Base-by-base conservation (phyloP, 30 jellyfish, hydroid and myxozoan genomes). In the Catostylus mosaicus region DNA sequence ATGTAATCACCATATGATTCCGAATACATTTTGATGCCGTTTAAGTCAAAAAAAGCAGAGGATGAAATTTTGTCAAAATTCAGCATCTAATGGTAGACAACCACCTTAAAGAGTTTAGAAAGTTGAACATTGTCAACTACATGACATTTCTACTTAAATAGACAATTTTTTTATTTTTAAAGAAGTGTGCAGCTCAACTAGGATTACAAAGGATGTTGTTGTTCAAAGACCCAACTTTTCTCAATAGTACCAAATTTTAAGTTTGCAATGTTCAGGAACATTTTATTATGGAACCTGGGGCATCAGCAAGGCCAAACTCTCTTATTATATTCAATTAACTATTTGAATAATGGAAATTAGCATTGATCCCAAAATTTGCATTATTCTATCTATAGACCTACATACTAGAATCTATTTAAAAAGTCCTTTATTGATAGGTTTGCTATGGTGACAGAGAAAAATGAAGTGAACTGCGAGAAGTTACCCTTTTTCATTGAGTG, bases 271-370 rank as follows among this genome's bases (percentile, higher is more conserved):
- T 67, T 67, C 32, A 67, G 80, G 62, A 6, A 38, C 80, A 67
- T 16, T 27, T 10, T 27, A 27, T 32, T 34, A 3, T 32, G 61
- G 29, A 67, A 67, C 80, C 59, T 24, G 30, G 37, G 30, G 34
- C 30, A 61, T 60, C 18, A 67, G 61, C 80, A 7, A 27, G 32
- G 80, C 61, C 62, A 32, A 67, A 67, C 80, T 67, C 32, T 32
- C 80, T 10, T 3, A 67, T 27, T 67, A 26, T 67, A 27, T 34
- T 67, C 62, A 67, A 7, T 29, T 32, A 8, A 26, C 62, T 67
- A 67, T 67, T 67, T 67, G 80, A 67, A 24, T 67, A 27, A 67
- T 32, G 62, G 62, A 67, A 67, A 67, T 67, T 67, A 26, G 26
- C 30, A 67, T 27, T 7, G 23, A 64, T 14, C 57, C 51, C 1